These are phyloP conservation scores for Nezara viridula DNA, from an alignment of 2,888 invertebrate genomes.

Conservation along the genomic window DNA sequence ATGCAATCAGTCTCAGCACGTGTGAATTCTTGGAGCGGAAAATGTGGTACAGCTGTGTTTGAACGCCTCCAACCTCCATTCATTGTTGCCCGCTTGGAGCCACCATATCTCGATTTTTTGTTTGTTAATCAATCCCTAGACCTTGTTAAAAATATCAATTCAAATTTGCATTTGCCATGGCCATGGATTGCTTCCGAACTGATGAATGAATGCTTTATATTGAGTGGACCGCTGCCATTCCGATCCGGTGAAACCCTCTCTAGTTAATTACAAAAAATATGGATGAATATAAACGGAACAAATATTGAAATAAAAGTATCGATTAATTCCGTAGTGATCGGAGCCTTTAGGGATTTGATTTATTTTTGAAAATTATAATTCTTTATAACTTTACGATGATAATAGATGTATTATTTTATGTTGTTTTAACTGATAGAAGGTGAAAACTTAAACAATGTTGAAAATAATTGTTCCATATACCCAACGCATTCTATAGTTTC, in stretches of 20 bases:
- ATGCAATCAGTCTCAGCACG: conserved; percentile 49
- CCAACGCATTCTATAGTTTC: no score
- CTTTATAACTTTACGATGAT: no score
- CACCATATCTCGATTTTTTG: conserved; percentile 35
- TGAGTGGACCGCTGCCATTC: neutral
- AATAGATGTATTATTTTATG: no score
- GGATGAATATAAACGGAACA: neutral
- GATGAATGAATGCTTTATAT: neutral
- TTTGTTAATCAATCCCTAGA: neutral
- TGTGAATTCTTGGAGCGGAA: conserved; percentile 30
- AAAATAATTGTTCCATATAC: no score
- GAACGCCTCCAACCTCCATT: neutral
- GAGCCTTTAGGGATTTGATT: no score
- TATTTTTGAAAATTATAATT: no score
- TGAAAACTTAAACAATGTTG: no score
- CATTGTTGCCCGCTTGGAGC: neutral
- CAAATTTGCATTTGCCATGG: neutral
- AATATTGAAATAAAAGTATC: no score
- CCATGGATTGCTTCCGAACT: conserved; percentile 2
- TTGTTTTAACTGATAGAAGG: no score
- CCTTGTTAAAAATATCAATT: neutral
- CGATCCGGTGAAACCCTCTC: no score
- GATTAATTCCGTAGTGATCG: no score
- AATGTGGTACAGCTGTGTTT: conserved; percentile 47
- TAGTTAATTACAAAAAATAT: neutral